Base-by-base conservation (phyloP, 1,140 invertebrate genomes). In the Amphibalanus amphitrite region DNA sequence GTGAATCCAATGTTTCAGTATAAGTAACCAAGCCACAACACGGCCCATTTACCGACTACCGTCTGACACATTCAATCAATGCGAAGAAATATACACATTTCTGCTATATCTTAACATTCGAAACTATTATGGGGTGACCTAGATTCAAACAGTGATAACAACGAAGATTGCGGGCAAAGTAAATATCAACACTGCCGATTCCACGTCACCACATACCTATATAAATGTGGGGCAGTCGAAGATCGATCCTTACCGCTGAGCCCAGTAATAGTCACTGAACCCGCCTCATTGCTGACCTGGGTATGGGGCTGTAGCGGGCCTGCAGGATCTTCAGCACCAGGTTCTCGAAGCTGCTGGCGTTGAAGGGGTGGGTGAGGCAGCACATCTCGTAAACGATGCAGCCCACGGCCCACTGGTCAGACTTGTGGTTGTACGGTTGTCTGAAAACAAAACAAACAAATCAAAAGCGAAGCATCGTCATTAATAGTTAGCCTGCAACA, bases 361-460 rank as follows among this genome's bases (percentile, higher is more conserved):
- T 80, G 76, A 83, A 84, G n/a, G 83, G 82, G 77, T 83, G 82
- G 73, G 79, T 80, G 38, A 83, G 74, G 65, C 82, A 81, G 10
- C 80, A 78, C 79, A 83, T 81, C 75, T 84, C 83, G 77, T 83
- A 83, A 10, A 83, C 79, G 77, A 82, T 80, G 72, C 83, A 84
- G 6, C 82, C 83, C 10, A 84, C 72, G 0, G 83, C 81, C 83
- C 83, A 84, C 25, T 83, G 80, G 76, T 84, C 83, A 70, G 82
- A 83, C 80, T 83, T 84, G 74, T 83, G 79, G 73, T 82, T 83
- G 74, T 84, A 84, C 15, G 82, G 81, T 75, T 82, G 80, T 70
- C 83, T 82, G 69, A n/a, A 38, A 70, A 13, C 33, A 38, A 15
- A 38, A 38, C 33, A 38, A 38, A 38, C 33, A 38, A 38, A n/a